A percentile compares a stretch with the other conserved stretches of the same genome.
These are phyloP conservation scores for Hirtodrosophila confusa DNA, from an alignment of 2,888 invertebrate species.

Conservation along the genomic window DNA sequence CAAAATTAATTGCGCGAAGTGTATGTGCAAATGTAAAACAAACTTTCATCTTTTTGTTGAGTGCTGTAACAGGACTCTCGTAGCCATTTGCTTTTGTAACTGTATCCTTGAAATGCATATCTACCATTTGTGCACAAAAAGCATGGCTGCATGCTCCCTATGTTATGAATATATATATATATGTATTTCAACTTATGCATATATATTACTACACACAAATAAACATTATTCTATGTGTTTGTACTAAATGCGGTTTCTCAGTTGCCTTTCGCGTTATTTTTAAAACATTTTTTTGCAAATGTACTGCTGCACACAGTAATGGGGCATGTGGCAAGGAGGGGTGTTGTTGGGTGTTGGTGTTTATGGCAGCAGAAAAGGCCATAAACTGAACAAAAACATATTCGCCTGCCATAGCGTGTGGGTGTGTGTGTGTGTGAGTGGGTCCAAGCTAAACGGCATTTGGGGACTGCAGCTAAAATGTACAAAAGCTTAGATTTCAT, in stretches of 20 bases:
- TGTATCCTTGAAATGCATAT: constrained; percentile 77
- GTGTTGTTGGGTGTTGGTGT: constrained; percentile 43
- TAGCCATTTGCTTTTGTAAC: constrained; percentile 58
- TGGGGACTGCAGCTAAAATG: constrained; percentile 63
- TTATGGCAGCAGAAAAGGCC: constrained; percentile 75
- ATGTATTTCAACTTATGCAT: constrained; percentile 27
- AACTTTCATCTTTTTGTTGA: constrained; percentile 50
- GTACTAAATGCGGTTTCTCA: constrained; percentile 65
- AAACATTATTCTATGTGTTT: constrained; percentile 54
- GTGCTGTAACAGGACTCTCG: constrained; percentile 30
- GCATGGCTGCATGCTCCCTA: constrained; percentile 40
- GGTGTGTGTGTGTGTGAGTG: constrained; percentile 32
- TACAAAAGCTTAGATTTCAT: constrained; percentile 65
- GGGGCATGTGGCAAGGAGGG: constrained; percentile 15
- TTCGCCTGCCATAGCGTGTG: constrained; percentile 24
- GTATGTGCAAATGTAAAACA: constrained; percentile 57
- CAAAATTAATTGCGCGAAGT: constrained; percentile 74
- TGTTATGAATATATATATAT: constrained; percentile 51
- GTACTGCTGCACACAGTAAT: constrained; percentile 35
- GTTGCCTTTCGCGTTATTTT: constrained; percentile 39
- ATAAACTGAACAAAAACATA: constrained; percentile 75
- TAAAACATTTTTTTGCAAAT: constrained; percentile 31
- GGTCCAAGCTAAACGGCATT: constrained; percentile 66
- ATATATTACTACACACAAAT: constrained; percentile 47
- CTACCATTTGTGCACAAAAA: constrained; percentile 67